A percentile compares a stretch with the other conserved stretches of the same genome.
These are phyloP conservation scores for Rhorus exstirpatorius DNA, from an alignment of 2,888 invertebrate species.

Conservation along the genomic window DNA sequence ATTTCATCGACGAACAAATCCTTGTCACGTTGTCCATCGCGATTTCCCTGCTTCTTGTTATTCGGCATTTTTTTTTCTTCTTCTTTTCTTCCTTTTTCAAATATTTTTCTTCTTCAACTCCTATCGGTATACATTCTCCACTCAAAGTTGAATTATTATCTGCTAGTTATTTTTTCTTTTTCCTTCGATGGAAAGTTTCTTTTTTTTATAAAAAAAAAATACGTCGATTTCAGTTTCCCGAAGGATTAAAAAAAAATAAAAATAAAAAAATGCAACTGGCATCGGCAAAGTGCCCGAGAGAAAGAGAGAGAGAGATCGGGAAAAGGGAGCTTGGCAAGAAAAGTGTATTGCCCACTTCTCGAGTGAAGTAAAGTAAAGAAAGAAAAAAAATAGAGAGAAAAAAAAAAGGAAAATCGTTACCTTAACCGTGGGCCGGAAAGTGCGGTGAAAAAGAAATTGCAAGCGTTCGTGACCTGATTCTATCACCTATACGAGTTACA, in stretches of 20 bases:
- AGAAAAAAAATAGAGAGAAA: background rate
- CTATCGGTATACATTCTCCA: conserved; percentile 51
- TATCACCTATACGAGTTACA: conserved; percentile 58
- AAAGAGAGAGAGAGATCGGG: conserved; percentile 8
- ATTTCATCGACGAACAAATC: conserved; percentile 88
- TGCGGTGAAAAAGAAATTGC: conserved; percentile 65
- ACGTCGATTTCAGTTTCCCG: conserved; percentile 31
- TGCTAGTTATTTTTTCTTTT: conserved; percentile 1
- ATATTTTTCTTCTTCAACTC: conserved; percentile 33
- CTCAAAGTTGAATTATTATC: conserved; percentile 44
- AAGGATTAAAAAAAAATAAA: conserved; percentile 18
- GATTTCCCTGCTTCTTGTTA: conserved; percentile 81
- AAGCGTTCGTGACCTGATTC: conserved; percentile 70
- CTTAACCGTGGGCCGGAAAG: conserved; percentile 62
- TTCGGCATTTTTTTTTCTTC: conserved; percentile 80
- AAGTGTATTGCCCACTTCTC: conserved; percentile 59
- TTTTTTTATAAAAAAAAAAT: too few species aligned
- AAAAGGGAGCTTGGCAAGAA: conserved; percentile 38
- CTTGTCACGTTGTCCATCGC: conserved; percentile 82
- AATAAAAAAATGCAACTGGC: conserved; percentile 10
- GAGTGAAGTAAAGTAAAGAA: conserved; percentile 21
- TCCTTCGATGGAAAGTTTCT: conserved; percentile 5
- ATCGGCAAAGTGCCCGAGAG: conserved; percentile 26
- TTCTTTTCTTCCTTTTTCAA: conserved; percentile 34
- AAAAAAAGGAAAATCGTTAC: conserved; percentile 67